A percentile compares a stretch with the other conserved stretches of the same genome.
phyloP scores from a whole-genome alignment of 1,140 invertebrate genomes.

The Hyles euphorbiae region DNA sequence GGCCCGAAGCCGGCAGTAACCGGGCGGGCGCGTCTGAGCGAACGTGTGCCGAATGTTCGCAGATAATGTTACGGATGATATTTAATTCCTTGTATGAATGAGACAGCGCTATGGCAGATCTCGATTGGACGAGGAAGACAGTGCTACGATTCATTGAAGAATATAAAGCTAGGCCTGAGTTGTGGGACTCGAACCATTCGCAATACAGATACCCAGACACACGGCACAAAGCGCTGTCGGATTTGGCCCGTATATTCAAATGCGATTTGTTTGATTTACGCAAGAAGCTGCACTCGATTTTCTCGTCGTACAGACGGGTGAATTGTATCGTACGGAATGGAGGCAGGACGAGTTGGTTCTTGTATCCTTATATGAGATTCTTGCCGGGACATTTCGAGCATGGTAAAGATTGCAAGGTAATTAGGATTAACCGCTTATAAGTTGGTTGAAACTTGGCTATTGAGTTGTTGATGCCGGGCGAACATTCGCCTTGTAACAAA shows the following conservation, averaged over 20 bases:
- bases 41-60: slow-evolving; percentile 30
- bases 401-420: neutral
- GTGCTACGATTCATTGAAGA: slow-evolving; percentile 44
- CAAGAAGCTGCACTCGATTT: slow-evolving; percentile 61
- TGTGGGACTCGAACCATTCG: slow-evolving; percentile 50
- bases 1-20: slow-evolving; percentile 28
- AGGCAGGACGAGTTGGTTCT: slow-evolving; percentile 48
- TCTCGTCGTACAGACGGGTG: slow-evolving; percentile 61
- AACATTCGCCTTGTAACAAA: too few species aligned
- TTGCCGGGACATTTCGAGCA: slow-evolving; percentile 43
- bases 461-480: too few species aligned
- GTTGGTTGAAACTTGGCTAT: too few species aligned
- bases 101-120: slow-evolving; percentile 23
- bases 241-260: slow-evolving; percentile 43
- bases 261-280: slow-evolving; percentile 50
- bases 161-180: slow-evolving; percentile 36
- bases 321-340: slow-evolving; percentile 46
- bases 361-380: slow-evolving; percentile 51
- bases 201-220: slow-evolving; percentile 39
- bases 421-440: too few species aligned
- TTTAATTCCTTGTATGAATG: slow-evolving; percentile 5
- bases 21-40: slow-evolving; percentile 34
- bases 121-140: slow-evolving; percentile 50
- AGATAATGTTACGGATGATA: slow-evolving; percentile 9
- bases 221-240: slow-evolving; percentile 54